phyloP scores from a whole-genome alignment of 2,113 vertebrate genomes.

The Chelonoidis abingdonii region DNA sequence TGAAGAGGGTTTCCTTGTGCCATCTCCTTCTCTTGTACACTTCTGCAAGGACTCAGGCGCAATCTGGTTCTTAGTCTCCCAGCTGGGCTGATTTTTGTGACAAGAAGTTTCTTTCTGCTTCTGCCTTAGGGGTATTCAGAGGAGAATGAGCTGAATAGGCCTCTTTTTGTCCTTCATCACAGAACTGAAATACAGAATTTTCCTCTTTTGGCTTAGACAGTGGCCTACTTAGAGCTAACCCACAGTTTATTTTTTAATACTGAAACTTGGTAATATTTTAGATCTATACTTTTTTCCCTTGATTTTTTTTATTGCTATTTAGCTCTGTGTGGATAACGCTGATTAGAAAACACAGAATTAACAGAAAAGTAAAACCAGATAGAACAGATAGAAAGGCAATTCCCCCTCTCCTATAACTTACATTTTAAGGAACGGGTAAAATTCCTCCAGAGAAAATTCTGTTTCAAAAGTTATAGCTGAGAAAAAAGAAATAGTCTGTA shows the following conservation, averaged over 20 bases:
- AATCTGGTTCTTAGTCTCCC: constrained; percentile 11
- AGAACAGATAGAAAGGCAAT: neutral
- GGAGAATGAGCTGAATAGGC: neutral
- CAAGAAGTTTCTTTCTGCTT: constrained; percentile 14
- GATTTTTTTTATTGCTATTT: neutral
- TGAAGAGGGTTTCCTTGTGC: neutral
- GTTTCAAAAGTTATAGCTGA: neutral
- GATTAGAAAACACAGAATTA: neutral
- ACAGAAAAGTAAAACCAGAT: neutral
- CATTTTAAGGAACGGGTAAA: neutral
- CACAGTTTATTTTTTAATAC: neutral
- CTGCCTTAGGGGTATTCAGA: neutral
- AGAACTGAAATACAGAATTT: neutral
- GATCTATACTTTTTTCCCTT: neutral
- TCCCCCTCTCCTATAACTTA: neutral
- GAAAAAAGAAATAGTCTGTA: neutral
- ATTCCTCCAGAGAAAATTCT: neutral
- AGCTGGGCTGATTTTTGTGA: neutral
- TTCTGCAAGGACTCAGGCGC: constrained; percentile 20
- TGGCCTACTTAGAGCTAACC: neutral
- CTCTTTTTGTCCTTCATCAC: neutral
- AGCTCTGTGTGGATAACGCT: neutral
- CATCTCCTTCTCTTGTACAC: constrained; percentile 24
- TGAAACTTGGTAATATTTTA: neutral
- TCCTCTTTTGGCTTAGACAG: constrained; percentile 4